Evolutionary conservation across 2,888 invertebrate species (phyloP), one percentile per base, ranked within the genome.

Genomic region (Cosmia trapezina): DNA sequence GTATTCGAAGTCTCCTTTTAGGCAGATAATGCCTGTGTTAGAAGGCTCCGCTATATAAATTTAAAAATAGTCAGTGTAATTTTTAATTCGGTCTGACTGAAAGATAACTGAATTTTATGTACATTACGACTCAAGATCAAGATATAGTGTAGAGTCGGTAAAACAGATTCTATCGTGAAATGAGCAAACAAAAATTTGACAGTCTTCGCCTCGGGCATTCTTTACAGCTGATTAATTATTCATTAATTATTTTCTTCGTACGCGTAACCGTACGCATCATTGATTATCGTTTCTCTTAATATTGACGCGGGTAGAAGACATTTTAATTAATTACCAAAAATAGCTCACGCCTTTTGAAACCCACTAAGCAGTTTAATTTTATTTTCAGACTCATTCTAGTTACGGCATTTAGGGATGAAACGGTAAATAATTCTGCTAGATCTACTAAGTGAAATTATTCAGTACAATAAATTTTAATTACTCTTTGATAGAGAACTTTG

Each of bases 381-480:
- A 69, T 69, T 66, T 33, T 14, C 47, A 61, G 22, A 28, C 9
- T 41, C 33, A 63, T 63, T 78, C 37, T 33, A 41, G 17, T 54
- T 43, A 45, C 65, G 43, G 41, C n/a, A 61, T 68, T 64, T 49
- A 51, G 22, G n/a, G 60, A 68, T 80, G 47, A 61, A 51, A 41
- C 7, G 9, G 33, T 53, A 43, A 62, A 78, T 57, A 79, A 70
- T 53, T 70, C 49, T 43, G 14, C 49, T 62, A 73, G 28, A 71
- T 81, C n/a, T 51, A n/a, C n/a, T 61, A 60, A 76, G 47, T 62
- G 41, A 69, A 73, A 79, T 83, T 66, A 76, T 76, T 73, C 54
- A 49, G 51, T 60, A 37, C 28, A 73, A 64, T 67, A 72, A 28
- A 28, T 28, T 28, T 37, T 61, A 70, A 59, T 74, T 41, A 51